Conservation (phyloP, 2,113 vertebrate species). For the Ochotona princeps region DNA sequence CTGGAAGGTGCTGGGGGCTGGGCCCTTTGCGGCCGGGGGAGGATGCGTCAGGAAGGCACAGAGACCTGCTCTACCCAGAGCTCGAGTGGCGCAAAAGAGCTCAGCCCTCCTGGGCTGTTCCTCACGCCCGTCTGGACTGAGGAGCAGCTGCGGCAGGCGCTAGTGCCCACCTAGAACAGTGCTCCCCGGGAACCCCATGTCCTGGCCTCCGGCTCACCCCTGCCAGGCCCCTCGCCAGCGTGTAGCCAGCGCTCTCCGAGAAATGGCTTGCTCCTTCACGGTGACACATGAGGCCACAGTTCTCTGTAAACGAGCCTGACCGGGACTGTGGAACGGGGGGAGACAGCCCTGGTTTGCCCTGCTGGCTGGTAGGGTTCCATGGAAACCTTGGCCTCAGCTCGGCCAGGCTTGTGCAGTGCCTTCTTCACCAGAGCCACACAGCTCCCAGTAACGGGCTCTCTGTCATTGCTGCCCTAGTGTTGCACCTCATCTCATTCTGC, state of each 20-base stretch:
- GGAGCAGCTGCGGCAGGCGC: too few relatives aligned
- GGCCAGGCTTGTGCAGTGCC: not conserved
- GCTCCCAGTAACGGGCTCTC: not conserved
- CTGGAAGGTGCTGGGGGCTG: not conserved
- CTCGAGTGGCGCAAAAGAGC: not conserved
- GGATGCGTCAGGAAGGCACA: not conserved
- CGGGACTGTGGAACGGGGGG: not conserved
- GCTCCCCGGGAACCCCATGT: not conserved
- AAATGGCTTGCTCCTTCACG: not conserved
- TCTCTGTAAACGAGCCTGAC: not conserved
- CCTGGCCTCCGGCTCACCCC: not conserved
- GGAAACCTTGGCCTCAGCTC: not conserved
- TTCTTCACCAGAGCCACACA: not conserved
- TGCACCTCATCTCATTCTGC: not conserved
- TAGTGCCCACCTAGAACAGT: not conserved
- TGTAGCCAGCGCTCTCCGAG: not conserved
- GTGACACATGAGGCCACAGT: not conserved
- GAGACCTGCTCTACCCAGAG: not conserved
- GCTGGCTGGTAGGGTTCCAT: not conserved
- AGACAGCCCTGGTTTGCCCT: fast-evolving
- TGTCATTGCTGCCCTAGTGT: not conserved
- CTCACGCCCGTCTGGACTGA: not conserved
- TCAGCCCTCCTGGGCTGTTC: not conserved
- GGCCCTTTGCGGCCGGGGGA: fast-evolving
- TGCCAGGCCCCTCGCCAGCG: not conserved